Evolutionary conservation across 2,797 vertebrate species (phyloP).

Genomic region (Smutsia gigantea): DNA sequence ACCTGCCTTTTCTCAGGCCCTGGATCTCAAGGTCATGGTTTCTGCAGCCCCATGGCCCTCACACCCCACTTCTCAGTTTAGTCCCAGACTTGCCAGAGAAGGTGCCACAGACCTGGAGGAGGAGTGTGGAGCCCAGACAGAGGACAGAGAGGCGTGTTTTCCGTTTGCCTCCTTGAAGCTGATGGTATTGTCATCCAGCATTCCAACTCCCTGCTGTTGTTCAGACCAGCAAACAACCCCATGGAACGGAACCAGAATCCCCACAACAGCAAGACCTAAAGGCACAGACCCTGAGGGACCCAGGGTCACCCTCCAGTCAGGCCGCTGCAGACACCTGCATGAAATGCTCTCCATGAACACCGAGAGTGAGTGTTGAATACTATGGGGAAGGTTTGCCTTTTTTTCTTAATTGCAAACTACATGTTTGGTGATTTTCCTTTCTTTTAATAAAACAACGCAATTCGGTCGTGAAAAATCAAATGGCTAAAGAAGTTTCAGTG

Average conservation of each 20-base stretch:
- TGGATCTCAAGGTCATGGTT: not conserved
- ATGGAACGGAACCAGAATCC: no score
- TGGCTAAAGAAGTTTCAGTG: not conserved
- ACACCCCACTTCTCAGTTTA: not conserved
- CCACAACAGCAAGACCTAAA: no score
- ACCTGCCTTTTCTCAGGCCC: not conserved
- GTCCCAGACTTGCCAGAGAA: not conserved
- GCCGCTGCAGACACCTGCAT: not conserved
- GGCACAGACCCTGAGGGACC: not conserved
- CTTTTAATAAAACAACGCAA: not conserved
- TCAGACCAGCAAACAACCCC: fast-evolving
- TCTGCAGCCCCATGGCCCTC: not conserved
- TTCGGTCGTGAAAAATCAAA: not conserved
- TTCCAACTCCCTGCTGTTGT: fast-evolving
- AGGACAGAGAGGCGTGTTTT: fast-evolving
- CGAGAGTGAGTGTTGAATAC: fast-evolving
- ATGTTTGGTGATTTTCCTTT: not conserved
- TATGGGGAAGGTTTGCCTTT: fast-evolving
- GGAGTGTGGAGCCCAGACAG: not conserved
- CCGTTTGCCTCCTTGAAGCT: no score
- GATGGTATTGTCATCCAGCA: fast-evolving
- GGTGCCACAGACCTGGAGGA: no score
- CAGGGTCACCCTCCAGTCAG: not conserved
- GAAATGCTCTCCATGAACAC: no score
- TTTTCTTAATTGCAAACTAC: not conserved